Evolutionary conservation across 92 coral and sea anemone genomes (phyloP).

Genomic region (Porites divaricata): DNA sequence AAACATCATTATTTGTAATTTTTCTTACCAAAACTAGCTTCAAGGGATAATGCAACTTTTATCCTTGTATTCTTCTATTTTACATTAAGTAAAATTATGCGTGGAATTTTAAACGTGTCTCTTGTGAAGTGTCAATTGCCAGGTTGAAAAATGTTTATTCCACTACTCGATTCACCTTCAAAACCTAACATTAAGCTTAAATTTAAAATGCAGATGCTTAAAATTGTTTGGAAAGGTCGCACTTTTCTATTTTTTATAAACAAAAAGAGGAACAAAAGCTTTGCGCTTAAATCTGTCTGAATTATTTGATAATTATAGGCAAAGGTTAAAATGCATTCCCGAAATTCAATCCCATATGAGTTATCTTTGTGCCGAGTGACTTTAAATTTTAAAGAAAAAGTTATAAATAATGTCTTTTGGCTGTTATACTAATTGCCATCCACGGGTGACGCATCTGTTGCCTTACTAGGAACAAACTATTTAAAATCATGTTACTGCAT

Average conservation of each 20-base stretch:
- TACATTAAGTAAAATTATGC: constrained; percentile 3
- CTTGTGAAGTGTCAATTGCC: background rate
- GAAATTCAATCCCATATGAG: constrained; percentile 6
- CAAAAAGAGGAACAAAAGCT: constrained; percentile 11
- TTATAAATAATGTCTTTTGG: background rate
- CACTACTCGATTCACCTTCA: background rate
- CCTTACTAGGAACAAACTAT: background rate
- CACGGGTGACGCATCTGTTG: background rate
- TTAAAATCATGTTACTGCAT: background rate
- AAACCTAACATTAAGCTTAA: background rate
- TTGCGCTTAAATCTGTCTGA: background rate
- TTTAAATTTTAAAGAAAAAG: constrained; percentile 5
- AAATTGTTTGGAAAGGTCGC: background rate
- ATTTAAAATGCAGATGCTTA: background rate
- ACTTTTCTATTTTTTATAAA: background rate
- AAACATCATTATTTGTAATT: background rate
- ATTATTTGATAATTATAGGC: background rate
- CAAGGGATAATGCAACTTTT: background rate
- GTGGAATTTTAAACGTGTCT: constrained; percentile 2
- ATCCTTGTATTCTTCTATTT: background rate
- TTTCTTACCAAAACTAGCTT: constrained; percentile 4
- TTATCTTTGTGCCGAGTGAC: background rate
- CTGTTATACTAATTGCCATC: constrained; percentile 17
- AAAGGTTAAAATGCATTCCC: constrained; percentile 27
- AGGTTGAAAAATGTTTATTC: background rate